Percentiles rank a stretch among this genome's conserved stretches.
Conservation (phyloP, 2,113 vertebrate genomes). For the Erythrocercus mccallii region DNA sequence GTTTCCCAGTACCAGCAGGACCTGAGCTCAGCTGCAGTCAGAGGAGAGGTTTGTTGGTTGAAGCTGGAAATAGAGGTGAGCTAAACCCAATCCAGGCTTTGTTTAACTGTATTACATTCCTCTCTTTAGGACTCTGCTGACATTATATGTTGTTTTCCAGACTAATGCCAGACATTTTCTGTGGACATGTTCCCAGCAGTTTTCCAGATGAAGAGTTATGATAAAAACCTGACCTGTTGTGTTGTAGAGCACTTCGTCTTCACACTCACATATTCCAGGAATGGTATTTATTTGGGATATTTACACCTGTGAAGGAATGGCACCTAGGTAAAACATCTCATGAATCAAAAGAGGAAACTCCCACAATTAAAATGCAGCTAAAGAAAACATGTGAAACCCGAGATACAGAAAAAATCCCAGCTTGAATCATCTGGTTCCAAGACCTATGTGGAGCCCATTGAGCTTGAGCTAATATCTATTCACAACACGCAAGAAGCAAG, state of each 20-base stretch:
- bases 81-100: neutral
- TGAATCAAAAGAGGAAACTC: neutral
- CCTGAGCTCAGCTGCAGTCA: neutral
- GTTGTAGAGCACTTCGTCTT: neutral
- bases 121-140: neutral
- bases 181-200: neutral
- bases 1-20: neutral
- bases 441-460: constrained; percentile 26
- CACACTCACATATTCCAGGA: neutral
- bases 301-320: neutral
- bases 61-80: neutral
- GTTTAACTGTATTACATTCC: neutral
- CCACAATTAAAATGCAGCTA: constrained; percentile 34
- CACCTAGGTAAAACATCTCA: neutral
- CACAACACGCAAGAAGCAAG: constrained; percentile 52
- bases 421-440: constrained; percentile 54
- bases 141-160: neutral
- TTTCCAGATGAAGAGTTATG: neutral
- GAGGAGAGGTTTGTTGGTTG: neutral
- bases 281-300: neutral
- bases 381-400: constrained; percentile 35
- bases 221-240: neutral
- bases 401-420: constrained; percentile 66
- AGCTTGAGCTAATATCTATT: constrained; percentile 57
- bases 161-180: neutral